phyloP scores from a whole-genome alignment of 2,113 vertebrate species.

The Neotoma lepida region DNA sequence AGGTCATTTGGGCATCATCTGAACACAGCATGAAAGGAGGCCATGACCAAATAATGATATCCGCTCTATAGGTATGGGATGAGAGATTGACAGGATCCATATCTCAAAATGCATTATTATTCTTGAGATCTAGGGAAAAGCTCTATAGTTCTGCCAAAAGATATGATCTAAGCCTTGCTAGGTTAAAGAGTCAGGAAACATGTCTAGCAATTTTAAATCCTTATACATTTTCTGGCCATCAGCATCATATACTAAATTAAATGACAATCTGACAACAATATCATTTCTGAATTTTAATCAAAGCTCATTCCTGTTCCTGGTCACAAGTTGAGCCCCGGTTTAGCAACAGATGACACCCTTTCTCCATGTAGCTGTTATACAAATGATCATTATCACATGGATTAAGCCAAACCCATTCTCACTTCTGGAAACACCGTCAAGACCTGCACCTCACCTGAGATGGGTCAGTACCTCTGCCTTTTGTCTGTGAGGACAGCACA shows the following conservation, averaged over 20 bases:
- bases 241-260: neutral
- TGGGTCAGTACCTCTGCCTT: constrained; percentile 36
- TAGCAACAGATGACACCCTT: neutral
- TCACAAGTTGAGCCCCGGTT: neutral
- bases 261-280: neutral
- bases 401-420: constrained; percentile 39
- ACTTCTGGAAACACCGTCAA: constrained; percentile 49
- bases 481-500: constrained; percentile 54
- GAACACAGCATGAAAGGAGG: constrained; percentile 46
- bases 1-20: constrained; percentile 60
- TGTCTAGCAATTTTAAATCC: neutral
- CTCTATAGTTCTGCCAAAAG: neutral
- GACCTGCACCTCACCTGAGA: constrained; percentile 22
- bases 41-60: constrained; percentile 5
- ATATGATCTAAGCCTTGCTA: constrained; percentile 4
- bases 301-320: neutral
- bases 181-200: neutral
- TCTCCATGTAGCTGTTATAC: neutral
- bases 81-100: neutral
- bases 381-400: constrained; percentile 41
- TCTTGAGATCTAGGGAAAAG: neutral
- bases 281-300: constrained; percentile 28
- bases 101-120: constrained; percentile 47
- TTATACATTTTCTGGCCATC: constrained; percentile 7
- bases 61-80: neutral